These are phyloP conservation scores for Karalla daura DNA, from an alignment of 2,797 vertebrate genomes.

Conservation along the genomic window DNA sequence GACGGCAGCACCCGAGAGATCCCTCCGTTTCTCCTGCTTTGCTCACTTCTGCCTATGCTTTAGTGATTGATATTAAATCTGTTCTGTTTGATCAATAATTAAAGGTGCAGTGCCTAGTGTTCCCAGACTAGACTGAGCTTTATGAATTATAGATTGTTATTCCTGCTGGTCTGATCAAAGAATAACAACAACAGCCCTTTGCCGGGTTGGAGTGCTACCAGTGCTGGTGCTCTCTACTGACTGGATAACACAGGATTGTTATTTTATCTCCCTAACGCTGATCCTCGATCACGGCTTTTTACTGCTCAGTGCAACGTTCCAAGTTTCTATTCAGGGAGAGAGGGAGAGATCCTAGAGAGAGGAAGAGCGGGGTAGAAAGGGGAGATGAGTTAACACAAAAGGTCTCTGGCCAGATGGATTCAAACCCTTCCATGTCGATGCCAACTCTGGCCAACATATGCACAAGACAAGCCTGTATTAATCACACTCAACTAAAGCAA, in stretches of 20 bases:
- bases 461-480: constrained; percentile 60
- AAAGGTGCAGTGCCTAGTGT: constrained; percentile 76
- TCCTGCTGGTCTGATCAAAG: constrained; percentile 82
- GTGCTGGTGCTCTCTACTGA: constrained; percentile 52
- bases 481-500: constrained; percentile 56
- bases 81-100: constrained; percentile 84
- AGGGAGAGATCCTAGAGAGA: constrained; percentile 31
- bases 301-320: constrained; percentile 23
- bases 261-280: constrained; percentile 60
- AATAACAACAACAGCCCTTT: constrained; percentile 77
- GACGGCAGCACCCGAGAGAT: constrained; percentile 54
- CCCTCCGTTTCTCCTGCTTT: constrained; percentile 63
- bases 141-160: constrained; percentile 83
- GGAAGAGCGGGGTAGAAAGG: neutral
- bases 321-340: constrained; percentile 35
- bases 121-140: constrained; percentile 79
- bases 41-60: constrained; percentile 71
- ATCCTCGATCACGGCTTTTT: constrained; percentile 35
- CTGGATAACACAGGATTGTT: constrained; percentile 61
- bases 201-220: constrained; percentile 58
- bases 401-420: constrained; percentile 50
- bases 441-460: constrained; percentile 33
- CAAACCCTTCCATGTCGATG: constrained; percentile 15
- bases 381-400: constrained; percentile 31
- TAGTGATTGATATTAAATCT: constrained; percentile 81